These are phyloP conservation scores for Hippocampus abdominalis DNA, from an alignment of 2,113 vertebrate species.

Conservation along the genomic window DNA sequence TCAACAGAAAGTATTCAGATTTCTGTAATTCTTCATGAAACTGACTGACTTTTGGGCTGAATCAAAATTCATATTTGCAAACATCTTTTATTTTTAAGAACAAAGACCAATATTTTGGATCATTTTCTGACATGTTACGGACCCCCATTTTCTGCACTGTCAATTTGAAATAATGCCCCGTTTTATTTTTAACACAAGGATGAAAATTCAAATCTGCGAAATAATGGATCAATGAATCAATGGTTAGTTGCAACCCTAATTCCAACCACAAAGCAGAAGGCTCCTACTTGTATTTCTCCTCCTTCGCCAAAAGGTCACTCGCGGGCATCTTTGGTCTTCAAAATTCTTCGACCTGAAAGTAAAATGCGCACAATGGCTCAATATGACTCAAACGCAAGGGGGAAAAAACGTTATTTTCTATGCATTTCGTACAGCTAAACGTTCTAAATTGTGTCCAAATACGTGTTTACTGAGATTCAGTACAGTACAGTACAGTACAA, in stretches of 20 bases:
- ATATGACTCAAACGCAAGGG: no score
- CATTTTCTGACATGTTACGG: no score
- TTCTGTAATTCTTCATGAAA: no score
- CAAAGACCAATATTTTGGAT: no score
- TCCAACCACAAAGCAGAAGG: not conserved
- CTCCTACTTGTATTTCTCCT: slow-evolving; percentile 84
- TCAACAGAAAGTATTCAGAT: no score
- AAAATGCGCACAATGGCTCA: not conserved
- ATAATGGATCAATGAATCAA: not conserved
- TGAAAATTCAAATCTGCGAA: not conserved
- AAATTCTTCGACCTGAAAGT: not conserved
- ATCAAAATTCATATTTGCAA: no score
- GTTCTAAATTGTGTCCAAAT: not conserved
- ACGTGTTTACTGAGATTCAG: not conserved
- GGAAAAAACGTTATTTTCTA: not conserved
- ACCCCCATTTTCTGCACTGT: no score
- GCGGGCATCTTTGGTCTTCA: slow-evolving; percentile 32
- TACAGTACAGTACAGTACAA: not conserved
- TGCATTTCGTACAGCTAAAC: not conserved
- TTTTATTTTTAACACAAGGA: not conserved
- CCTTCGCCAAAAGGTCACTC: slow-evolving; percentile 73
- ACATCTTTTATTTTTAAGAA: no score
- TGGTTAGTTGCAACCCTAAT: no score
- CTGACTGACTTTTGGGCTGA: no score
- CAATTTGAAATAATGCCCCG: no score